Evolutionary conservation across 2,797 vertebrate genomes (phyloP), one percentile per base, ranked within the genome.

Genomic region (Enteromius viviparus): DNA sequence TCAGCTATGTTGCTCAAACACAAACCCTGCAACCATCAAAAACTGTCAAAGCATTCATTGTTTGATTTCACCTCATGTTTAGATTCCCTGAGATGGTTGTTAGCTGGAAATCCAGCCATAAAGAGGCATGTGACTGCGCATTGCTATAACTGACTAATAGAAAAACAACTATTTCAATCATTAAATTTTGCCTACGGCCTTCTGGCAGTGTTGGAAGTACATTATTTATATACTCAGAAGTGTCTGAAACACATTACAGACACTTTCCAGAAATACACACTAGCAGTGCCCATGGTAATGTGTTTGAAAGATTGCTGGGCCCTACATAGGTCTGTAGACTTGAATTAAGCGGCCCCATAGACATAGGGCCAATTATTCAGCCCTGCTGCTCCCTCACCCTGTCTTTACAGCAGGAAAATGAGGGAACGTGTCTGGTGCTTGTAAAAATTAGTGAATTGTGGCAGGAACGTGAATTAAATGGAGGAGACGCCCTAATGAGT

Each of bases 271-370:
- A 90, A 93, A 92, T 93, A 94, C 93, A 93, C 91, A 92, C 91
- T 90, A 92, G 91, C 91, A 92, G 90, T 91, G 92, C 93, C 92
- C 93, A 90, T 92, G 91, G 92, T 94, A 92, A 91, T 94, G 93
- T 92, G 93, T 94, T 93, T 94, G 92, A 94, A 93, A 92, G 92
- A 93, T 94, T 94, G 92, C 91, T 92, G 93, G 94, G 91, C 91
- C 88, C 90, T 91, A 91, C 89, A 92, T 94, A 92, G 91, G 91
- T 40, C 14, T 93, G 92, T 94, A 91, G 91, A 93, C 64, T 90
- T 91, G 89, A 88, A 94, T 94, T 93, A 94, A 94, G 93, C 89
- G 91, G 87, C 91, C 90, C 88, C 88, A 91, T 90, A 91, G 91
- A 94, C 91, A 91, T 90, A 91, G 92, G 92, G 92, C 92, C 92